A percentile compares a stretch with the other conserved stretches of the same genome.
Conservation (phyloP, 2,113 vertebrate species). For the Trematomus loennbergii region DNA sequence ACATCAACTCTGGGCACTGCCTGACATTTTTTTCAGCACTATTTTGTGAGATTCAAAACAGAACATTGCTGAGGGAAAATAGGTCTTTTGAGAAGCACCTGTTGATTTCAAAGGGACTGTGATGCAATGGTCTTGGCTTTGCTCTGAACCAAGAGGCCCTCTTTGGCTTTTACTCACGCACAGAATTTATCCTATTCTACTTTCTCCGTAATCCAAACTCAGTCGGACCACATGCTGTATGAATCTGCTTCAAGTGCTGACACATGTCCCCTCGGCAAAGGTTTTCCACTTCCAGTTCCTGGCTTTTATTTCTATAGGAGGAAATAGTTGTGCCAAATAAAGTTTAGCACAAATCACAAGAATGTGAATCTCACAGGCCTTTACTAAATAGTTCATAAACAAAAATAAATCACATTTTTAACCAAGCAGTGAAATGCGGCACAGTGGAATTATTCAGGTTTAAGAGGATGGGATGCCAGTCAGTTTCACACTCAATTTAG, state of each 20-base stretch:
- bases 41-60: conserved; percentile 64
- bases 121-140: conserved; percentile 73
- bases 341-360: conserved; percentile 18
- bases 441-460: conserved; percentile 46
- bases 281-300: conserved; percentile 32
- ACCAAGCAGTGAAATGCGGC: conserved; percentile 1
- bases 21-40: conserved; percentile 44
- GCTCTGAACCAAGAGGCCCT: conserved; percentile 59
- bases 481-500: conserved; percentile 53
- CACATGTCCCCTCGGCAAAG: conserved; percentile 47
- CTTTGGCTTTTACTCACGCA: conserved; percentile 55
- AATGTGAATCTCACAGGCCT: conserved; percentile 9
- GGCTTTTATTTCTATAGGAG: conserved; percentile 29
- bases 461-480: conserved; percentile 21
- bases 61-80: conserved; percentile 60
- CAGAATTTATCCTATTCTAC: conserved; percentile 62
- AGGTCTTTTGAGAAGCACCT: conserved; percentile 75
- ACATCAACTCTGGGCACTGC: not conserved
- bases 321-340: conserved; percentile 15
- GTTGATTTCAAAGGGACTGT: conserved; percentile 76
- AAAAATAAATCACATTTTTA: conserved; percentile 26
- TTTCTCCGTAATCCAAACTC: conserved; percentile 51
- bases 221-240: conserved; percentile 53
- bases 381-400: conserved; percentile 12
- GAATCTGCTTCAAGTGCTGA: conserved; percentile 59